A percentile compares a stretch with the other conserved stretches of the same genome.
Evolutionary conservation across 2,888 invertebrate species (phyloP).

Genomic region (Perizoma affinitatum): DNA sequence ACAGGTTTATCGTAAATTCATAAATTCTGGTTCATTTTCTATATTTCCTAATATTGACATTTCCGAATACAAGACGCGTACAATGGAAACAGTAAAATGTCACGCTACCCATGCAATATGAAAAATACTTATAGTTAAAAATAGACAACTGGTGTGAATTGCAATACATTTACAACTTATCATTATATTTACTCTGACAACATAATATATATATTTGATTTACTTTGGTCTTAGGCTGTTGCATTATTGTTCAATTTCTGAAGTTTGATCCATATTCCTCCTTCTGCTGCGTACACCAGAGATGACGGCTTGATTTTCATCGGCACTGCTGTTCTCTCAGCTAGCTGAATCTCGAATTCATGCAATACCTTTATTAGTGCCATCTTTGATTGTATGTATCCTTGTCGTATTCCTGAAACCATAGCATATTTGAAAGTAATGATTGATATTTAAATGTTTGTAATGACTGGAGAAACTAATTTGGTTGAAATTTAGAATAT

Average conservation of each 20-base stretch:
- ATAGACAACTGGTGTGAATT: too few species aligned
- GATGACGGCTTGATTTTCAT: conserved; percentile 63
- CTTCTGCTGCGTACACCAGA: conserved; percentile 65
- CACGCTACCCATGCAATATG: too few species aligned
- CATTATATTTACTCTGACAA: neutral
- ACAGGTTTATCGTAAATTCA: too few species aligned
- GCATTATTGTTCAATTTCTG: conserved; percentile 46
- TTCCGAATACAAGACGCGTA: too few species aligned
- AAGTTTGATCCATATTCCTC: conserved; percentile 70
- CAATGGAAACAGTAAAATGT: too few species aligned
- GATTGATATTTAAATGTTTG: too few species aligned
- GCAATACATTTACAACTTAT: neutral
- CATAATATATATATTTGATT: conserved; percentile 2
- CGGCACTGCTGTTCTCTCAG: conserved; percentile 64
- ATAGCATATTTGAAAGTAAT: neutral
- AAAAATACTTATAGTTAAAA: too few species aligned
- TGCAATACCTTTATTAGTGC: conserved; percentile 69
- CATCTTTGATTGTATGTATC: conserved; percentile 76
- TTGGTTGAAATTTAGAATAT: too few species aligned
- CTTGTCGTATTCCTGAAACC: conserved; percentile 72
- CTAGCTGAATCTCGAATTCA: conserved; percentile 64
- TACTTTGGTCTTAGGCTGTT: conserved; percentile 4
- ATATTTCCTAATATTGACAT: too few species aligned
- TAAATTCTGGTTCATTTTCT: too few species aligned
- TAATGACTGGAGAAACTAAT: too few species aligned